Conservation (phyloP, 1,140 invertebrate species). For the Ladona fulva region DNA sequence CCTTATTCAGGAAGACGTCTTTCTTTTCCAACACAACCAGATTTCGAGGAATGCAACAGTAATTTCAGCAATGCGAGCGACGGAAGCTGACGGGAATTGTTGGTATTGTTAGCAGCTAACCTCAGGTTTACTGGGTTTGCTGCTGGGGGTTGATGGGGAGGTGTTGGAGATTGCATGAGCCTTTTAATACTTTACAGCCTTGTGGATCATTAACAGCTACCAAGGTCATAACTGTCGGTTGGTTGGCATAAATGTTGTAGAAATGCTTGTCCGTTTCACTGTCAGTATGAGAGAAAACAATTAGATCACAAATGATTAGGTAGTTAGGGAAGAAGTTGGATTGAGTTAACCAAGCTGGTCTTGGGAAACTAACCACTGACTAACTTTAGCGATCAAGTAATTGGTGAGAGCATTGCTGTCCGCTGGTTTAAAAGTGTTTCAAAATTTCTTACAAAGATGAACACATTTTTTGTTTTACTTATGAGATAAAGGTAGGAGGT, state of each 20-base stretch:
- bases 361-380: too few species aligned
- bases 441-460: too few species aligned
- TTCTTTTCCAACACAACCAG: background rate
- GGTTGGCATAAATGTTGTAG: background rate
- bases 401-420: too few species aligned
- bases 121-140: background rate
- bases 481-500: too few species aligned
- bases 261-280: background rate
- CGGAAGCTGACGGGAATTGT: slow-evolving; percentile 22
- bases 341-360: too few species aligned
- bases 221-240: background rate
- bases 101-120: background rate
- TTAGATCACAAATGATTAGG: background rate
- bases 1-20: background rate
- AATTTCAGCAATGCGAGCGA: slow-evolving; percentile 26
- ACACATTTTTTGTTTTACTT: too few species aligned
- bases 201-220: background rate
- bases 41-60: slow-evolving; percentile 24
- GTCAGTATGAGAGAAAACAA: background rate
- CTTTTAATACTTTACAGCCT: background rate
- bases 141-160: background rate
- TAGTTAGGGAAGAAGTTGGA: background rate
- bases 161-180: background rate
- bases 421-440: too few species aligned
- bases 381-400: too few species aligned